Percentiles rank a stretch among this genome's conserved stretches.
phyloP scores from a whole-genome alignment of 1,140 invertebrate genomes.

The Bombus polaris region DNA sequence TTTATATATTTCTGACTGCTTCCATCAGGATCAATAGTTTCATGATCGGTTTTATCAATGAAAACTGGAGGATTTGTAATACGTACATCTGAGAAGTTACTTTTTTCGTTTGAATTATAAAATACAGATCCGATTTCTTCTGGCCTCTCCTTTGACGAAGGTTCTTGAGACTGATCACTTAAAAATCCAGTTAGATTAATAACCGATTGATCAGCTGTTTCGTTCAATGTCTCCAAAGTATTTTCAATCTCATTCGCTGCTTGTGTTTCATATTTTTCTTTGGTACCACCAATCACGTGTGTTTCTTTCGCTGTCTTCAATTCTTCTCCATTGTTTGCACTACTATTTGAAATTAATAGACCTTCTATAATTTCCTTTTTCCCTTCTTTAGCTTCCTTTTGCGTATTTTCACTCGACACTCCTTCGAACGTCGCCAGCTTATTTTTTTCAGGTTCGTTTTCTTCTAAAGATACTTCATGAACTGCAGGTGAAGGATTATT shows the following conservation, averaged over 20 bases:
- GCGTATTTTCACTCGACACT: neutral
- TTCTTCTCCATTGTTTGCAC: neutral
- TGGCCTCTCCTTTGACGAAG: neutral
- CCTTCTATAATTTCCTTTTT: neutral
- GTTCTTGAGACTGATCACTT: neutral
- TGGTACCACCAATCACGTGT: neutral
- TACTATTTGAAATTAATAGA: neutral
- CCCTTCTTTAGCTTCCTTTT: neutral
- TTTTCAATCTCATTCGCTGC: neutral
- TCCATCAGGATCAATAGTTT: neutral
- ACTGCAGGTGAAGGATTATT: neutral
- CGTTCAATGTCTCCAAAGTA: neutral
- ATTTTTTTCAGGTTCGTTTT: neutral
- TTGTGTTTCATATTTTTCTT: neutral
- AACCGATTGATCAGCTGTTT: neutral
- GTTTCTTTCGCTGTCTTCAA: neutral
- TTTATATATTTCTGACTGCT: neutral
- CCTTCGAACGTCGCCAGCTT: rapidly evolving
- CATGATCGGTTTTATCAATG: neutral
- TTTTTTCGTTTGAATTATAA: neutral
- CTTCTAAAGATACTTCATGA: neutral
- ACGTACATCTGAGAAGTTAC: neutral
- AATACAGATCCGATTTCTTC: neutral
- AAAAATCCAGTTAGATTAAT: neutral
- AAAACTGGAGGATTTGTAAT: neutral